Conservation (phyloP, 2,888 invertebrate species). For the Furcula furcula region DNA sequence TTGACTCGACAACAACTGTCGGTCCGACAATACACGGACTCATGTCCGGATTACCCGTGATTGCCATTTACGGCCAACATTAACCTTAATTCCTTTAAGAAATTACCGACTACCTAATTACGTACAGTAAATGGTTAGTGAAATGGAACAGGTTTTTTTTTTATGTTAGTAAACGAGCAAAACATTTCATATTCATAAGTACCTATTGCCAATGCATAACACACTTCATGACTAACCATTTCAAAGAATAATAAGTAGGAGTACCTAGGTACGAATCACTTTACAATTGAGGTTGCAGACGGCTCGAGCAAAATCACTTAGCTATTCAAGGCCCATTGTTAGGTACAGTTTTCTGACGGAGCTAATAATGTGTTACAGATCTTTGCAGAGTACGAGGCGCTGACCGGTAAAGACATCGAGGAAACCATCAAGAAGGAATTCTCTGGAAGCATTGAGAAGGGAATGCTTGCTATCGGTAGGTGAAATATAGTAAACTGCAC, state of each 20-base stretch:
- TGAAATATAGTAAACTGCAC: too few species aligned
- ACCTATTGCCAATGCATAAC: constrained; percentile 3
- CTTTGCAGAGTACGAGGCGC: constrained; percentile 91
- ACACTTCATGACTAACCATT: constrained; percentile 19
- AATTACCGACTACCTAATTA: too few species aligned
- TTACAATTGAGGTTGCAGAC: constrained; percentile 24
- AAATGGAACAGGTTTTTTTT: too few species aligned
- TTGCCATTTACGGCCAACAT: too few species aligned
- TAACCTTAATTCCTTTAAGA: too few species aligned
- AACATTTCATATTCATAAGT: constrained; percentile 7
- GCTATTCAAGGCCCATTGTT: constrained; percentile 24
- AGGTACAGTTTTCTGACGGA: background rate
- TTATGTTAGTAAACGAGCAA: too few species aligned
- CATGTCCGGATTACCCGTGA: too few species aligned
- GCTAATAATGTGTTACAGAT: constrained; percentile 70
- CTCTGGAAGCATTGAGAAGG: constrained; percentile 92
- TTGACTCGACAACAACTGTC: too few species aligned
- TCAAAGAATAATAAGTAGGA: too few species aligned
- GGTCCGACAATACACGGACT: too few species aligned
- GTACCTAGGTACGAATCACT: constrained; percentile 6
- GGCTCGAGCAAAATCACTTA: constrained; percentile 16
- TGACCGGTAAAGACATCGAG: constrained; percentile 92
- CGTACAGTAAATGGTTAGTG: too few species aligned
- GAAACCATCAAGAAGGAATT: constrained; percentile 93
- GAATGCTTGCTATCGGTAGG: constrained; percentile 93